Conservation (phyloP, 2,113 vertebrate species). For the Syngnathus typhle region DNA sequence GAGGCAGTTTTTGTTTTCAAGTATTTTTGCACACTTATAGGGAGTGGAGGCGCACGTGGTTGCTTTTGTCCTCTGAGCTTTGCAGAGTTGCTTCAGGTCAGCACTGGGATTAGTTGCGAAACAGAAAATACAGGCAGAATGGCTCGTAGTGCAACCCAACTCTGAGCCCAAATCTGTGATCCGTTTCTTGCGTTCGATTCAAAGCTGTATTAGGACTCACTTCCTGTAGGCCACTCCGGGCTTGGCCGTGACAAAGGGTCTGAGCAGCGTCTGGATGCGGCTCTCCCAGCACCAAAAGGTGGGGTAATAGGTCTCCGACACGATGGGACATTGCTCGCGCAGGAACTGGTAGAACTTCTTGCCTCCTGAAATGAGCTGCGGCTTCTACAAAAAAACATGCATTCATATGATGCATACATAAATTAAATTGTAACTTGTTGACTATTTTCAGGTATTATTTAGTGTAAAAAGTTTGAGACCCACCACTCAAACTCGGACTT, state of each 20-base stretch:
- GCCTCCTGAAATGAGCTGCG: conserved; percentile 85
- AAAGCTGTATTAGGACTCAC: conserved; percentile 67
- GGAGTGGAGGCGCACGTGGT: conserved; percentile 36
- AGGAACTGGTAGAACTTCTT: conserved; percentile 88
- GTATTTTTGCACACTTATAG: background rate
- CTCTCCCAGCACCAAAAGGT: conserved; percentile 99
- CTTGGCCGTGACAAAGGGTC: conserved; percentile 92
- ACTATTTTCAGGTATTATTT: no score
- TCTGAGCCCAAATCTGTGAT: background rate
- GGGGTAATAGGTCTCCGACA: conserved; percentile 96
- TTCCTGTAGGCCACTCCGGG: conserved; percentile 88
- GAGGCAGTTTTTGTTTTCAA: background rate
- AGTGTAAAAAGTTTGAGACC: no score
- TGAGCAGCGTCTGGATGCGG: conserved; percentile 87
- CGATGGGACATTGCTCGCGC: conserved; percentile 86
- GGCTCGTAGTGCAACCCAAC: background rate
- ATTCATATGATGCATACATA: no score
- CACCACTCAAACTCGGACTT: no score
- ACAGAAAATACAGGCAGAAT: conserved; percentile 32
- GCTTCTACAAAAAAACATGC: conserved; percentile 76
- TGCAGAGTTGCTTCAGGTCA: conserved; percentile 31
- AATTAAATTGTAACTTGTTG: no score
- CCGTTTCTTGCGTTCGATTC: background rate
- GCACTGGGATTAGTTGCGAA: conserved; percentile 34
- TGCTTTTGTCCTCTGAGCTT: conserved; percentile 43